Conservation (phyloP, 2,888 invertebrate genomes). For the Drosophila mercatorum region DNA sequence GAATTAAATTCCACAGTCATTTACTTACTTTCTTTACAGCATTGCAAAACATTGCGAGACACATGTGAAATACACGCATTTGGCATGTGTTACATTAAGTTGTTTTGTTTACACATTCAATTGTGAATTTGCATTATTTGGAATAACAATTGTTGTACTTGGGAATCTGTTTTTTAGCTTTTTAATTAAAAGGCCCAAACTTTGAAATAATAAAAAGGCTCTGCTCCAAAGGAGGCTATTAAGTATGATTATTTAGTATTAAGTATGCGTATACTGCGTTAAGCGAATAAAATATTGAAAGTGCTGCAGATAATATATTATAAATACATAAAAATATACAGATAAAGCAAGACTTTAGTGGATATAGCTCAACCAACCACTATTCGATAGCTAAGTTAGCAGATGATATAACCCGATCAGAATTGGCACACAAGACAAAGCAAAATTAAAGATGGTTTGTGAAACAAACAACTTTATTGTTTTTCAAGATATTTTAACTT, state of each 20-base stretch:
- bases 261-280: no score
- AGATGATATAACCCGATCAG: no score
- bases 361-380: not conserved
- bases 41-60: conserved; percentile 39
- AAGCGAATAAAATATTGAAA: not conserved
- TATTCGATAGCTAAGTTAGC: no score
- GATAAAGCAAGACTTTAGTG: not conserved
- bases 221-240: no score
- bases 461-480: no score
- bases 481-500: no score
- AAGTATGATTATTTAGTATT: no score
- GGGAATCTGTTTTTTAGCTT: not conserved
- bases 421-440: no score
- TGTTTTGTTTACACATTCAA: conserved; percentile 25
- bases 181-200: not conserved
- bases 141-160: conserved; percentile 9
- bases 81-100: conserved; percentile 13
- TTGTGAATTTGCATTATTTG: conserved; percentile 24
- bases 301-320: not conserved
- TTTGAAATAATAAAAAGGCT: not conserved
- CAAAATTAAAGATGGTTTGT: no score
- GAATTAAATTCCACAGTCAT: conserved; percentile 75
- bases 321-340: not conserved
- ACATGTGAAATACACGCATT: conserved; percentile 65
- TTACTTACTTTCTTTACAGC: conserved; percentile 52